Base-by-base conservation (phyloP, 2,797 vertebrate species). In the Simalia tracyae region DNA sequence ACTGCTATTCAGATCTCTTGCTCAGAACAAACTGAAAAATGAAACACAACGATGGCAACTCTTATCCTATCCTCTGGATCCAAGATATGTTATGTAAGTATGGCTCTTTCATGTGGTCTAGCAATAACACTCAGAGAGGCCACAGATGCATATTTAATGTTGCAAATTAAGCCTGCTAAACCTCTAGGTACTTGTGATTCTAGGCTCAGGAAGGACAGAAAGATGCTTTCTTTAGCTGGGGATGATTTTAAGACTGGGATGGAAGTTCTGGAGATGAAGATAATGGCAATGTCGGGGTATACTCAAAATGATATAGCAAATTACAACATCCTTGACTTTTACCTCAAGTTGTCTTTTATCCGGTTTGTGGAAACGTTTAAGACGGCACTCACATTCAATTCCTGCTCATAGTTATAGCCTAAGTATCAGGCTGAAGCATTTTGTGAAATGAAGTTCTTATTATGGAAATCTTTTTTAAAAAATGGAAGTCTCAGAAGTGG, bases 401-500 rank as follows among this genome's bases (percentile, higher is more conserved):
- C 26, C 17, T 81, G 46, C 12, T 56, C 28, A 4, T 6, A 11
- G 24, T 54, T 60, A 31, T 12, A 90, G 50, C 14, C 7, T 42
- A 8, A 28, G 6, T 46, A 36, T 57, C 3, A 57, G 3, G 63
- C 6, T 64, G 26, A 46, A 28, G 54, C 26, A 60, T n/a, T 84
- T 56, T 56, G 42, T 85, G 54, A 88, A 91, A 22, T 8, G 10
- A n/a, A 84, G 8, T 4, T 91, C 46, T 54, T 56, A 15, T 93
- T 60, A 90, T 4, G 8, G 5, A 36, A 92, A 94, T 94, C 72
- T 19, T 81, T 81, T 46, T 81, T 87, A 92, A 91, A 42, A 26
- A 31, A 14, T 76, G 17, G 56, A 94, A 92, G 92, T 89, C 86
- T 95, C 86, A 72, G 92, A 86, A 91, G 76, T 4, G 92, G 87